Base-by-base conservation (phyloP, 92 coral and sea anemone genomes). In the Montipora capitata region DNA sequence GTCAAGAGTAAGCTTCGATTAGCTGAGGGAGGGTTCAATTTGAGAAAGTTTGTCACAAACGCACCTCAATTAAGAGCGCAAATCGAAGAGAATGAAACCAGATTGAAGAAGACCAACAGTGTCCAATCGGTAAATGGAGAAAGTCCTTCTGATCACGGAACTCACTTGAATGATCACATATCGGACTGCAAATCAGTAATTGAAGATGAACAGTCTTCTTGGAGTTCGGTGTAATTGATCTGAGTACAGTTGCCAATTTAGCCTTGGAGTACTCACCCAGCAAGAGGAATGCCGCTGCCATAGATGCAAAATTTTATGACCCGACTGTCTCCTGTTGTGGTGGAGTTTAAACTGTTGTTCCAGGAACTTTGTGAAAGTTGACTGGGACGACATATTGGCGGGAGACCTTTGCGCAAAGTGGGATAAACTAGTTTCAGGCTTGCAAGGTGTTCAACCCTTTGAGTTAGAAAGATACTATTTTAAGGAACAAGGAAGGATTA, bases 11-110 rank as follows among this genome's bases (percentile, higher is more conserved):
- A 79, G 76, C 77, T 88, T 5, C 80, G 87, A 10, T 56, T 88
- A 51, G 85, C 85, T 42, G 91, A 86, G 66, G 92, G 93, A 12
- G 93, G 92, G 10, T 92, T 92, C 73, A 92, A 88, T 79, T 63
- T 88, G 64, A 65, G 92, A 52, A 92, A 87, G 66, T 92, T 92
- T 72, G 41, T 52, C 52, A 56, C 92, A 40, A 91, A 92, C 17
- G 88, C 92, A 1, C 43, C 77, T 11, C 66, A 68, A 7, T 72
- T 87, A 48, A 87, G 66, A 77, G 45, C 76, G 11, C 85, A 64
- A 7, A 80, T 92, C 13, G 64, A 72, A 64, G 80, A 74, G 77
- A 87, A 73, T 78, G 92, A 83, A 78, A 62, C 20, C 48, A 27
- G 67, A 27, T 76, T 20, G 18, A 14, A 40, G 16, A 3, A 7